Conservation (phyloP, 1,140 invertebrate genomes). For the Brachionus asplanchnoidis region DNA sequence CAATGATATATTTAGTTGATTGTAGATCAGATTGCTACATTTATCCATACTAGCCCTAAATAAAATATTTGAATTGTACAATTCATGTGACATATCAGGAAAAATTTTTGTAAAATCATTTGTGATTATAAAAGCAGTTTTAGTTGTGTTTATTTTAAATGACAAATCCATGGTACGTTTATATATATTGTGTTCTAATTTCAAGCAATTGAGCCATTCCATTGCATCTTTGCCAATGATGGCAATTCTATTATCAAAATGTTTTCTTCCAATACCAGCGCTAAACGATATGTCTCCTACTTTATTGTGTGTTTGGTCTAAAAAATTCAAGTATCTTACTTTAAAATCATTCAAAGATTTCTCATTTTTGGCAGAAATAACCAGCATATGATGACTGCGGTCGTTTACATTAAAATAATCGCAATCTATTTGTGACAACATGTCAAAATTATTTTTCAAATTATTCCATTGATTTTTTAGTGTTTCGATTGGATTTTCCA, state of each 20-base stretch:
- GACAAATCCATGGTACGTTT: neutral
- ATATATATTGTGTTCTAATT: neutral
- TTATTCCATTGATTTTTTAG: neutral
- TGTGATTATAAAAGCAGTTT: neutral
- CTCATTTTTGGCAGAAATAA: neutral
- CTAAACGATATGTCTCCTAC: neutral
- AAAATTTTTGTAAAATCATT: neutral
- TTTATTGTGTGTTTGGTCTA: neutral
- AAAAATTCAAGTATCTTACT: neutral
- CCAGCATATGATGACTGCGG: neutral
- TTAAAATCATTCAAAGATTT: neutral
- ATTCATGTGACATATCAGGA: neutral
- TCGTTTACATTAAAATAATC: neutral
- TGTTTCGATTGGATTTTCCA: neutral
- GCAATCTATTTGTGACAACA: neutral
- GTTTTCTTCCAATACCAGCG: neutral
- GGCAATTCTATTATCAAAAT: neutral
- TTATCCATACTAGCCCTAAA: neutral
- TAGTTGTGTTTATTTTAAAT: neutral
- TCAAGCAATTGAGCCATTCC: neutral
- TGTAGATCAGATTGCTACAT: neutral
- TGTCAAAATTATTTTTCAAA: neutral
- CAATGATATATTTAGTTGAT: neutral
- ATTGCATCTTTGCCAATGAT: neutral
- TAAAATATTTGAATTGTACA: constrained; percentile 1